These are phyloP conservation scores for Harlomillsia oculata DNA, from an alignment of 1,140 invertebrate species.

Conservation along the genomic window DNA sequence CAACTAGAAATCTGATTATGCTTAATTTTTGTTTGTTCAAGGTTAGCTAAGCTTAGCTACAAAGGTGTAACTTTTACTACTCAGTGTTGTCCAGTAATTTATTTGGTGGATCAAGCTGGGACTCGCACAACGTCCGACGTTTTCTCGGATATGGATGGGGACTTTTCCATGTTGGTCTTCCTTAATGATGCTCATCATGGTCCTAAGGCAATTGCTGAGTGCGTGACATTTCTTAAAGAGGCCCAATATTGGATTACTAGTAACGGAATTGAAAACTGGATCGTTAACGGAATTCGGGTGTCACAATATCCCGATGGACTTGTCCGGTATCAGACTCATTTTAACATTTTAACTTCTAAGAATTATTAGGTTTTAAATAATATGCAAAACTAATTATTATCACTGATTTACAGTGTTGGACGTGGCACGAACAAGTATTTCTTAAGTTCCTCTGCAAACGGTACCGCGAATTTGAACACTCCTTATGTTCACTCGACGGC, in stretches of 20 bases:
- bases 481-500: constrained; percentile 74
- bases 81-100: constrained; percentile 69
- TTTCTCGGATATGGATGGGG: constrained; percentile 63
- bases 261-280: constrained; percentile 70
- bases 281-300: constrained; percentile 69
- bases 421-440: constrained; percentile 71
- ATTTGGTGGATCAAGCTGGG: constrained; percentile 71
- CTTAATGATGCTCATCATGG: constrained; percentile 63
- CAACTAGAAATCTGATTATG: too few relatives aligned
- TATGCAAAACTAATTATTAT: constrained; percentile 12
- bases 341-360: constrained; percentile 3
- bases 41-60: constrained; percentile 82
- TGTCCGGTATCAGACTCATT: constrained; percentile 58
- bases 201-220: constrained; percentile 57
- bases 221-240: constrained; percentile 53
- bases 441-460: constrained; percentile 67
- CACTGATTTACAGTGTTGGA: constrained; percentile 55
- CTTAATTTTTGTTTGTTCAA: constrained; percentile 32
- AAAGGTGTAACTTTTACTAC: constrained; percentile 78
- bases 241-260: constrained; percentile 65
- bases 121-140: constrained; percentile 73
- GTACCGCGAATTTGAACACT: constrained; percentile 69
- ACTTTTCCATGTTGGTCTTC: constrained; percentile 69
- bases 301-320: constrained; percentile 70
- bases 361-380: constrained; percentile 1